Conservation (phyloP, 2,888 invertebrate genomes). For the Corbicula japonica region DNA sequence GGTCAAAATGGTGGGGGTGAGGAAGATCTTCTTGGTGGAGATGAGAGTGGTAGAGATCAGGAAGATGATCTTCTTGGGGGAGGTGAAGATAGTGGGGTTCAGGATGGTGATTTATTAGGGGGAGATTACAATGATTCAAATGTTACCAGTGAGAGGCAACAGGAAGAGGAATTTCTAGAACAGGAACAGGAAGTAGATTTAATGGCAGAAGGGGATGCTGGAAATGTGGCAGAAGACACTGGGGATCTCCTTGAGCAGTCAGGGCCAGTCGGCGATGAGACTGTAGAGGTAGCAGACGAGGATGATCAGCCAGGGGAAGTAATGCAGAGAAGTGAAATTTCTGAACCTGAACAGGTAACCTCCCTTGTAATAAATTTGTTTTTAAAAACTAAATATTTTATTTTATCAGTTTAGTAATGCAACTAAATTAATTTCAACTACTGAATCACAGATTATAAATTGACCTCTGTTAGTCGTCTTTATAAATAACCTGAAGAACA, state of each 20-base stretch:
- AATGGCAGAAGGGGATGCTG: neutral
- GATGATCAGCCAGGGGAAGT: slow-evolving; percentile 11
- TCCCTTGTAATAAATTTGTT: slow-evolving; percentile 14
- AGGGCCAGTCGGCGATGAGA: slow-evolving; percentile 23
- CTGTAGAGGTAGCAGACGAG: no score
- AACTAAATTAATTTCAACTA: neutral
- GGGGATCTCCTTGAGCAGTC: slow-evolving; percentile 37
- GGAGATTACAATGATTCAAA: slow-evolving; percentile 14
- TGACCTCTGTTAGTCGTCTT: neutral
- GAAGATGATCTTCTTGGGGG: neutral
- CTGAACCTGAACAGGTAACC: slow-evolving; percentile 44
- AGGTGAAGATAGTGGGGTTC: slow-evolving; percentile 24
- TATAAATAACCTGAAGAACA: neutral
- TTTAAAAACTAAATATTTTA: neutral
- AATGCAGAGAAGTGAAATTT: slow-evolving; percentile 31
- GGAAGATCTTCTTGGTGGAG: no score
- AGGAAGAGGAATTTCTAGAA: neutral
- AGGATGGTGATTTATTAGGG: slow-evolving; percentile 61
- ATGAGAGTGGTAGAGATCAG: no score
- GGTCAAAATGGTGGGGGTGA: no score
- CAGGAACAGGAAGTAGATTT: slow-evolving; percentile 12
- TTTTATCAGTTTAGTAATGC: neutral
- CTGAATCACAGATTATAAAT: neutral
- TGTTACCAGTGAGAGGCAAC: no score
- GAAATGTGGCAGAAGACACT: slow-evolving; percentile 1